phyloP scores from a whole-genome alignment of 1,140 invertebrate species.

The Portunus trituberculatus region DNA sequence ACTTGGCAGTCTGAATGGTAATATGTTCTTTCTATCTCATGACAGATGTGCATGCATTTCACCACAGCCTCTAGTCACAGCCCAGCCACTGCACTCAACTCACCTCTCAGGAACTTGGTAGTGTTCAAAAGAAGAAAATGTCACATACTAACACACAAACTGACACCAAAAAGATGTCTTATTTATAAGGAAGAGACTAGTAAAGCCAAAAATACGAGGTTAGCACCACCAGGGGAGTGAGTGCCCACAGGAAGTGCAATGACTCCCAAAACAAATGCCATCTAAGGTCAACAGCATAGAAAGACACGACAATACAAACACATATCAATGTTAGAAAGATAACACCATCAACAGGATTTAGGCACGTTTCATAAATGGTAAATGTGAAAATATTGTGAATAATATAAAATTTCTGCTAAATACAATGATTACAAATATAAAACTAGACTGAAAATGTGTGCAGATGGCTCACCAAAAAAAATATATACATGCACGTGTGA shows the following conservation, averaged over 20 bases:
- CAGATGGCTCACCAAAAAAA: slow-evolving; percentile 45
- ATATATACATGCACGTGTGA: slow-evolving; percentile 52
- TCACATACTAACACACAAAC: neutral
- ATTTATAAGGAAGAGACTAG: neutral
- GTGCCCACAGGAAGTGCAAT: neutral
- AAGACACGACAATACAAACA: slow-evolving; percentile 54
- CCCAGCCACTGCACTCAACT: neutral
- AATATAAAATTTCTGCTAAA: neutral
- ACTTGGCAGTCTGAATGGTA: neutral
- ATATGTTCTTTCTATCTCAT: neutral
- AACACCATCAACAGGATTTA: slow-evolving; percentile 53
- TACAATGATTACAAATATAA: neutral
- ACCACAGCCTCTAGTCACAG: neutral
- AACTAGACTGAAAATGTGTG: neutral
- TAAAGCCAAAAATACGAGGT: neutral
- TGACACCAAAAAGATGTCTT: neutral
- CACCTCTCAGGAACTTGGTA: neutral
- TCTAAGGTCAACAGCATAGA: slow-evolving; percentile 55
- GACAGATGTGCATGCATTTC: neutral
- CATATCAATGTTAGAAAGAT: slow-evolving; percentile 52
- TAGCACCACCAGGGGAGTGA: neutral
- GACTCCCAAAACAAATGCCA: slow-evolving; percentile 38
- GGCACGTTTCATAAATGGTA: slow-evolving; percentile 46
- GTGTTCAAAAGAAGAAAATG: neutral
- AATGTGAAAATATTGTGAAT: slow-evolving; percentile 40